A percentile compares a stretch with the other conserved stretches of the same genome.
phyloP scores from a whole-genome alignment of 2,113 vertebrate species.

The Athene noctua region DNA sequence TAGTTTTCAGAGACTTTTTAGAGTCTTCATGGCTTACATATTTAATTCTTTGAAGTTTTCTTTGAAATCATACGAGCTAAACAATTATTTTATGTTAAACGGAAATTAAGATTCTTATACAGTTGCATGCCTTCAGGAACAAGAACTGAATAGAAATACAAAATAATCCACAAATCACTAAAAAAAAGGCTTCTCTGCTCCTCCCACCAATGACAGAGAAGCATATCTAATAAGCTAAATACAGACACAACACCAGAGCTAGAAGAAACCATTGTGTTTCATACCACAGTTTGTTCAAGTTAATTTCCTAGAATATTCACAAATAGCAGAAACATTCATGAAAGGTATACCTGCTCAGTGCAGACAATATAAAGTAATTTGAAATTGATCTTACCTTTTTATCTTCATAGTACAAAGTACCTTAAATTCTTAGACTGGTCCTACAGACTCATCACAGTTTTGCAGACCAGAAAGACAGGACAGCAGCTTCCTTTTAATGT shows the following conservation, averaged over 20 bases:
- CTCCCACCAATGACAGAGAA: not conserved
- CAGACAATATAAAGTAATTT: not conserved
- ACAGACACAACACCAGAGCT: not conserved
- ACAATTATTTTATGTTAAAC: not conserved
- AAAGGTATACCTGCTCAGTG: not conserved
- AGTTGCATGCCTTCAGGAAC: not conserved
- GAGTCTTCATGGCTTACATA: not conserved
- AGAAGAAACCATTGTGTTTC: not conserved
- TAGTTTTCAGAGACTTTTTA: not conserved
- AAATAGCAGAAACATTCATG: not conserved
- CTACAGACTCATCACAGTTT: not conserved
- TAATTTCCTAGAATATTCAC: not conserved
- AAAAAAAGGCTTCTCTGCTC: accelerated
- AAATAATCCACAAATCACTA: not conserved
- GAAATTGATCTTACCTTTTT: not conserved
- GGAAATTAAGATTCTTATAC: not conserved
- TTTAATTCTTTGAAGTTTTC: not conserved
- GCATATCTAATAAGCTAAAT: not conserved
- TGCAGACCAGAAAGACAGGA: not conserved
- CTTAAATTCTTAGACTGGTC: not conserved
- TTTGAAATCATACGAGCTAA: not conserved
- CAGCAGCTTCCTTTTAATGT: not conserved
- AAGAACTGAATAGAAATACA: not conserved
- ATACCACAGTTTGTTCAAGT: not conserved
- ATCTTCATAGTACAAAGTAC: not conserved